Conservation (phyloP, 1,140 invertebrate genomes). For the Gryon sp. region DNA sequence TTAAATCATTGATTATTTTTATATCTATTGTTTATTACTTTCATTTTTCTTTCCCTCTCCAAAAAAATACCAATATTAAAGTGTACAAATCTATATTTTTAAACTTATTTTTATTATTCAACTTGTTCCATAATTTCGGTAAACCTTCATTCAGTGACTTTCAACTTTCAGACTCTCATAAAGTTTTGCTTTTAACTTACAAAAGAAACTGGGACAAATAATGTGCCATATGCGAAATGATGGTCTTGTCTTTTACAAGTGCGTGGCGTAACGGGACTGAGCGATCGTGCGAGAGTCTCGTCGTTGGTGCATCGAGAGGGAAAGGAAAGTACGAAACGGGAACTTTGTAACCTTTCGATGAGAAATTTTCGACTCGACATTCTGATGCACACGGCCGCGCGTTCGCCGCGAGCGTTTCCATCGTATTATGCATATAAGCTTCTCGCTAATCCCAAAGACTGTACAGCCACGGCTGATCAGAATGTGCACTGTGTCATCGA, state of each 20-base stretch:
- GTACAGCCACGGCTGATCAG: slow-evolving; percentile 32
- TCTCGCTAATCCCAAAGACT: slow-evolving; percentile 29
- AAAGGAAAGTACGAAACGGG: slow-evolving; percentile 65
- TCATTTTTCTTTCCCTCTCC: no score
- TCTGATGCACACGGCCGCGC: slow-evolving; percentile 44
- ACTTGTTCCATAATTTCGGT: no score
- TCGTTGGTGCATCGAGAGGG: slow-evolving; percentile 54
- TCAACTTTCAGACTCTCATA: no score
- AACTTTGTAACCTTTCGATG: slow-evolving; percentile 65
- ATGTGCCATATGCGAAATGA: slow-evolving; percentile 38
- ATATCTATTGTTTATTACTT: no score
- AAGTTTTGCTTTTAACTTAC: slow-evolving; percentile 6
- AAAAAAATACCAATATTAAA: no score
- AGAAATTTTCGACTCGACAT: slow-evolving; percentile 62
- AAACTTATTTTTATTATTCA: no score
- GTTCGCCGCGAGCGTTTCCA: slow-evolving; percentile 40
- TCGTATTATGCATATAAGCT: slow-evolving; percentile 53
- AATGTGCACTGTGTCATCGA: slow-evolving; percentile 43
- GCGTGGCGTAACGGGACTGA: slow-evolving; percentile 54
- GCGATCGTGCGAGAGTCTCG: slow-evolving; percentile 16
- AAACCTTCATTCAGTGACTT: no score
- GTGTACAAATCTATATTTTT: no score
- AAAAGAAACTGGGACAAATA: slow-evolving; percentile 41
- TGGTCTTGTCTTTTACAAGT: slow-evolving; percentile 3
- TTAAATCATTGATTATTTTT: no score